Evolutionary conservation across 2,797 vertebrate genomes (phyloP).

Genomic region (Buphagus erythrorhynchus): DNA sequence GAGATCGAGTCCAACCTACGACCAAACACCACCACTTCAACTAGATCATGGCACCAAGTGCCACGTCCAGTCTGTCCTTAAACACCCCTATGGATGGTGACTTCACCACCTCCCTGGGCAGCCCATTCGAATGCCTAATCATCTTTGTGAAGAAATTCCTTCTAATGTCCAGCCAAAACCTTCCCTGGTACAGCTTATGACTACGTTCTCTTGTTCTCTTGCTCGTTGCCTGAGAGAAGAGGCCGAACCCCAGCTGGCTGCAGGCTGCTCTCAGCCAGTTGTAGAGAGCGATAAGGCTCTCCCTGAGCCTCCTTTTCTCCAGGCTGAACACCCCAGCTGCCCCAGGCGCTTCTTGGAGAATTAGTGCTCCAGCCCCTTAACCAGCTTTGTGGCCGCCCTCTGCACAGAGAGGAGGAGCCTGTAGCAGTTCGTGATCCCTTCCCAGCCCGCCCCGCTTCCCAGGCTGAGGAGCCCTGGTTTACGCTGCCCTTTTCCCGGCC

Average conservation of each 20-base stretch:
- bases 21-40: neutral
- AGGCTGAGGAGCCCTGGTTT: accelerated
- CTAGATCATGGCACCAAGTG: neutral
- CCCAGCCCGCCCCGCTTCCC: neutral
- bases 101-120: neutral
- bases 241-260: neutral
- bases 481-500: neutral
- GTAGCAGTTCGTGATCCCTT: accelerated
- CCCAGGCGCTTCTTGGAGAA: accelerated
- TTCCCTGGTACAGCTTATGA: neutral
- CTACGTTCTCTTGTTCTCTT: accelerated
- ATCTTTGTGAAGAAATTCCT: neutral
- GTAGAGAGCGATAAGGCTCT: neutral
- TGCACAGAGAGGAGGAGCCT: neutral
- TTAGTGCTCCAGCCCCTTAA: accelerated
- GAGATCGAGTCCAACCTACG: neutral
- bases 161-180: neutral
- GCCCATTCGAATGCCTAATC: neutral
- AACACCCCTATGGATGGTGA: too few relatives aligned
- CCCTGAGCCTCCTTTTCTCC: neutral
- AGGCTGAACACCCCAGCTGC: neutral
- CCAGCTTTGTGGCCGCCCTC: accelerated
- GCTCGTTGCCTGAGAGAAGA: neutral
- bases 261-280: neutral
- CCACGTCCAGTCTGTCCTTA: too few relatives aligned